Evolutionary conservation across 2,797 vertebrate genomes (phyloP).

Genomic region (Cyclopterus lumpus): DNA sequence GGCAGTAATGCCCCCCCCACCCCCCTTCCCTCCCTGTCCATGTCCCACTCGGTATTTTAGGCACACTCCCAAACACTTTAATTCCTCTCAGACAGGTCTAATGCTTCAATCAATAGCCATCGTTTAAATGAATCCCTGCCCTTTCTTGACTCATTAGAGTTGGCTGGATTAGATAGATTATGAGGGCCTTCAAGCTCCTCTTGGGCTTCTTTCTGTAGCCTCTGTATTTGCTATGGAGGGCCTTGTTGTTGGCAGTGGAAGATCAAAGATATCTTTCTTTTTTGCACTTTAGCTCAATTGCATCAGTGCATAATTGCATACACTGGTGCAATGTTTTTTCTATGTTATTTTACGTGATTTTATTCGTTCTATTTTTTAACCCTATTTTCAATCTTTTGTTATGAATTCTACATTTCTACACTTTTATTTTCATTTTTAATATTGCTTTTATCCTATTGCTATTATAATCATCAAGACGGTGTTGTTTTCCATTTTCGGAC

Average conservation of each 20-base stretch:
- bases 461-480: neutral
- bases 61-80: constrained; percentile 61
- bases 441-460: neutral
- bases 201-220: neutral
- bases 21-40: constrained; percentile 5
- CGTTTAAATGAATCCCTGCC: constrained; percentile 72
- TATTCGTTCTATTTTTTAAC: neutral
- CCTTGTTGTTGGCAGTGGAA: constrained; percentile 13
- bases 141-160: constrained; percentile 58
- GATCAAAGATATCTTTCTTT: neutral
- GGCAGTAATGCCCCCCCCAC: neutral
- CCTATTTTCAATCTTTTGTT: neutral
- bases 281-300: neutral
- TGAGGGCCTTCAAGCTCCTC: constrained; percentile 32
- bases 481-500: neutral
- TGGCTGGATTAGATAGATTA: constrained; percentile 65
- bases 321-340: no score
- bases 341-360: neutral
- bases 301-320: no score
- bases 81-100: constrained; percentile 43
- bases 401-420: no score
- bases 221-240: neutral
- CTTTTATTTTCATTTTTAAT: neutral
- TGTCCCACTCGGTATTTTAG: constrained; percentile 48
- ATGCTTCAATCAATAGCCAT: constrained; percentile 69